Evolutionary conservation across 2,888 invertebrate genomes (phyloP).

Genomic region (Cryptocephalus moraei): DNA sequence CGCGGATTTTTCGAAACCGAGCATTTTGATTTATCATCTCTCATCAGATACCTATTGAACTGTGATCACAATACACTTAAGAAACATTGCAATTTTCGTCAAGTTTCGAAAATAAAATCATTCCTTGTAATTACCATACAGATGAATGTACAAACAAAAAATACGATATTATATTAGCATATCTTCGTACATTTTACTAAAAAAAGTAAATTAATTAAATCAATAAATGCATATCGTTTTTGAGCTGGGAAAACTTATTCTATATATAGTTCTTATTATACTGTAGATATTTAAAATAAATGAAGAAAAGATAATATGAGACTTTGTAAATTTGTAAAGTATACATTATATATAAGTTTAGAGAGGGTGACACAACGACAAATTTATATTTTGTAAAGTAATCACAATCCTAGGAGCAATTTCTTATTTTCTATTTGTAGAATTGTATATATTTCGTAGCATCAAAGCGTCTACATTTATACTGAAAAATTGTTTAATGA

Average conservation of each 20-base stretch:
- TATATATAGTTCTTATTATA: too few relatives aligned
- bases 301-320: constrained; percentile 2
- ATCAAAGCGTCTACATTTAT: too few relatives aligned
- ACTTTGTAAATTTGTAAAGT: constrained; percentile 29
- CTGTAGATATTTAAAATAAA: constrained; percentile 2
- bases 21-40: constrained; percentile 1
- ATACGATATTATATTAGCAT: not conserved
- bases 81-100: constrained; percentile 3
- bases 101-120: constrained; percentile 3
- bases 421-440: constrained; percentile 19
- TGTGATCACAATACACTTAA: constrained; percentile 34
- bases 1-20: not conserved
- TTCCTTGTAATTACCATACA: not conserved
- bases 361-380: constrained; percentile 29
- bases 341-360: constrained; percentile 41
- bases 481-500: too few relatives aligned
- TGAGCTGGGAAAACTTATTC: constrained; percentile 30
- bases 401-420: constrained; percentile 27
- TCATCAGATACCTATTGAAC: constrained; percentile 28
- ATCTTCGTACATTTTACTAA: constrained; percentile 1
- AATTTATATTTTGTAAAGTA: constrained; percentile 35
- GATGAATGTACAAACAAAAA: not conserved
- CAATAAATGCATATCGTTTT: constrained; percentile 38
- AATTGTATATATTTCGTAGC: constrained; percentile 18
- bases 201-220: not conserved